Conservation (phyloP, 1,140 invertebrate genomes). For the Zaprionus lachaisei region DNA sequence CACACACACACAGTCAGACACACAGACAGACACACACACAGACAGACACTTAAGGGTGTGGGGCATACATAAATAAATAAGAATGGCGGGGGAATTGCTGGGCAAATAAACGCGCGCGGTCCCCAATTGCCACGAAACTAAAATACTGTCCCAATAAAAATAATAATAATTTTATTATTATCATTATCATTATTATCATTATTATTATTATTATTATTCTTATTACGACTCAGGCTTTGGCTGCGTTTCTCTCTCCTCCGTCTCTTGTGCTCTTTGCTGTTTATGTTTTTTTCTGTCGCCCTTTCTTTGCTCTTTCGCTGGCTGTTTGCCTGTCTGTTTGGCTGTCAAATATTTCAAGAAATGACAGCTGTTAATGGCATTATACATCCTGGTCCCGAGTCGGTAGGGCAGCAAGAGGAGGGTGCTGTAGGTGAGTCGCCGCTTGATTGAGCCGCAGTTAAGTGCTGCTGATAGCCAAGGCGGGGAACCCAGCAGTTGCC, state of each 20-base stretch:
- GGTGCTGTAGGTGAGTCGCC: constrained; percentile 33
- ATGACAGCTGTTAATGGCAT: constrained; percentile 82
- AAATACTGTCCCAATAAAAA: constrained; percentile 72
- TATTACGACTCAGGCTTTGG: constrained; percentile 48
- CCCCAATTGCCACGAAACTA: constrained; percentile 71
- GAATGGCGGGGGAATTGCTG: constrained; percentile 39
- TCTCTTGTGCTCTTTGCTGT: background rate
- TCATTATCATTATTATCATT: constrained; percentile 18
- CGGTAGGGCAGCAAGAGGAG: background rate
- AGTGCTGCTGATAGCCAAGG: constrained; percentile 35
- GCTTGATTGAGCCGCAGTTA: constrained; percentile 39
- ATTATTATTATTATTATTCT: constrained; percentile 57
- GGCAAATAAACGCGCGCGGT: constrained; percentile 66
- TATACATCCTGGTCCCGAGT: constrained; percentile 50
- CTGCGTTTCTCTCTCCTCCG: background rate
- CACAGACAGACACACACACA: background rate
- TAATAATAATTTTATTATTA: constrained; percentile 41
- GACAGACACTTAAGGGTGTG: background rate
- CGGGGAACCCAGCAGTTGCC: background rate
- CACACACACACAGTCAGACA: background rate
- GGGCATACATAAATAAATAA: constrained; percentile 5
- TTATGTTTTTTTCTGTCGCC: constrained; percentile 17
- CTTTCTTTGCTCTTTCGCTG: constrained; percentile 16
- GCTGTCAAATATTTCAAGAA: constrained; percentile 76
- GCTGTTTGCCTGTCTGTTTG: constrained; percentile 35